A percentile compares a stretch with the other conserved stretches of the same genome.
Evolutionary conservation across 2,113 vertebrate genomes (phyloP).

Genomic region (Hassar affinis): DNA sequence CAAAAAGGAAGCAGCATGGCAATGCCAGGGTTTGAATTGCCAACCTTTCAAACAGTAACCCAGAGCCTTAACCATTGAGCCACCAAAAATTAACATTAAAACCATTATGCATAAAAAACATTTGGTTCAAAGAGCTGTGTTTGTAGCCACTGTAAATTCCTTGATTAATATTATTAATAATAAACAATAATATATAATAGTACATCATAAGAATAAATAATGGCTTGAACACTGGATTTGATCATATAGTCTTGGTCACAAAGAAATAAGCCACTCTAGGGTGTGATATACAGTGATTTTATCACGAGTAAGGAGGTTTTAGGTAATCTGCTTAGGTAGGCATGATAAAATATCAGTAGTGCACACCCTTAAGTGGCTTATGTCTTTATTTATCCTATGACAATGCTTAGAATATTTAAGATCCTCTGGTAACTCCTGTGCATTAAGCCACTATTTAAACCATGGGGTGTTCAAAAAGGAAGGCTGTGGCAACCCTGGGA

Average conservation of each 20-base stretch:
- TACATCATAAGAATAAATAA: no score
- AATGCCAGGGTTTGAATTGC: background rate
- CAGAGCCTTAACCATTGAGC: background rate
- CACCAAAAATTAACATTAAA: background rate
- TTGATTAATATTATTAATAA: background rate
- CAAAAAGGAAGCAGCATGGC: background rate
- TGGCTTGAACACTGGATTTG: background rate
- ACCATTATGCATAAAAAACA: background rate
- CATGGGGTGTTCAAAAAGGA: background rate
- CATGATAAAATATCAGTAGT: background rate
- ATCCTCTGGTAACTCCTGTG: background rate
- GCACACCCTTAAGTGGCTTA: background rate
- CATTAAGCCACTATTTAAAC: background rate
- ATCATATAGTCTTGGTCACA: background rate
- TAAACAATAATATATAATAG: no score
- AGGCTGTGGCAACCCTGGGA: background rate
- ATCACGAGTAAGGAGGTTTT: background rate
- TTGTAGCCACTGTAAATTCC: background rate
- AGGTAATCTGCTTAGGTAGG: background rate
- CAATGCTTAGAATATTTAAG: background rate
- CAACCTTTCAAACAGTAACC: background rate
- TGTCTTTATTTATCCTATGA: background rate
- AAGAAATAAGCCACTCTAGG: background rate
- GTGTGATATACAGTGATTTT: background rate
- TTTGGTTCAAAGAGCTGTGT: background rate